These are phyloP conservation scores for Chaetogeoica ovagalla DNA, from an alignment of 2,888 invertebrate species.

Conservation along the genomic window DNA sequence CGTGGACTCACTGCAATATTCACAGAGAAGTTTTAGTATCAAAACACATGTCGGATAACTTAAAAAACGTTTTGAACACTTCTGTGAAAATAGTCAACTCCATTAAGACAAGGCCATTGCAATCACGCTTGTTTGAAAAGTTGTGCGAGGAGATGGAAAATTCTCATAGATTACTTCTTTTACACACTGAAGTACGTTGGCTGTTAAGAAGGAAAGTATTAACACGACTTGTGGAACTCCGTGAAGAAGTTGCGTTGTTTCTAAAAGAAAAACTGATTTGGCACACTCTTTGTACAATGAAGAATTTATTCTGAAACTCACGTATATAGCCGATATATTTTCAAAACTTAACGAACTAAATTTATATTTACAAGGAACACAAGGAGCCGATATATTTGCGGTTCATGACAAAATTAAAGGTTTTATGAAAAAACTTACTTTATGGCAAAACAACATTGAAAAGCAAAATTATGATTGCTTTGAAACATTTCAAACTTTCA, in stretches of 20 bases:
- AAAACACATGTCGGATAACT: too few relatives aligned
- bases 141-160: conserved; percentile 32
- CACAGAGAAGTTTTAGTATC: too few relatives aligned
- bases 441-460: conserved; percentile 6
- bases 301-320: conserved; percentile 25
- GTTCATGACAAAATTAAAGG: conserved; percentile 1
- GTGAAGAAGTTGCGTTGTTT: conserved; percentile 22
- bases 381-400: not conserved
- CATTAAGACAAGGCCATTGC: conserved; percentile 9
- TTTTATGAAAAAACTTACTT: conserved; percentile 27
- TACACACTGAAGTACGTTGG: not conserved
- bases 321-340: not conserved
- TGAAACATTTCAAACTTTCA: too few relatives aligned
- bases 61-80: too few relatives aligned
- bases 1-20: too few relatives aligned
- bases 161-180: not conserved
- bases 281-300: not conserved
- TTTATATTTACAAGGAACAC: conserved; percentile 11
- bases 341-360: not conserved
- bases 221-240: conserved; percentile 31
- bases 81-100: too few relatives aligned
- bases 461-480: not conserved
- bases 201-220: conserved; percentile 25
- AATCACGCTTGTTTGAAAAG: conserved; percentile 21
- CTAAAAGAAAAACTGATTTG: not conserved